These are phyloP conservation scores for Mormyrops attenuatus DNA, from an alignment of 2,797 vertebrate genomes.

Conservation along the genomic window DNA sequence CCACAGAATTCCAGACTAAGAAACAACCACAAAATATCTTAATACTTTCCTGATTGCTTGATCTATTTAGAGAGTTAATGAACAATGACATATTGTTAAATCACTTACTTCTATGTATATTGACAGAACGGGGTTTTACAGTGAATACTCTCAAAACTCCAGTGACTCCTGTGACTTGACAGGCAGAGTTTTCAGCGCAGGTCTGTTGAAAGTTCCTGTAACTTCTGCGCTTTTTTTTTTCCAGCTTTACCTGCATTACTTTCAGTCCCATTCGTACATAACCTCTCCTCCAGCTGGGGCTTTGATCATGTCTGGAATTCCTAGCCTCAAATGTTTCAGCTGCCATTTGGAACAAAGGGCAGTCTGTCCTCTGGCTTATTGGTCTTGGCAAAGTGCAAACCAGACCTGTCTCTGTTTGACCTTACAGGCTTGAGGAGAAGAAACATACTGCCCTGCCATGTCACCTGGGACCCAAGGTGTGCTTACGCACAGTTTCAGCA, in stretches of 20 bases:
- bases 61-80: background rate
- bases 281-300: slow-evolving; percentile 29
- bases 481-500: background rate
- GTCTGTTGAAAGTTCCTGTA: background rate
- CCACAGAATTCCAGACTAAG: background rate
- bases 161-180: background rate
- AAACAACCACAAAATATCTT: background rate
- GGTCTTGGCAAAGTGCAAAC: slow-evolving; percentile 22
- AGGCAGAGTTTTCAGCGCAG: background rate
- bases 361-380: slow-evolving; percentile 27
- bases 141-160: background rate
- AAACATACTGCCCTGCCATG: background rate
- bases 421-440: slow-evolving; percentile 10
- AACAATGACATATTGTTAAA: background rate
- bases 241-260: background rate
- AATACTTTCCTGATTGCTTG: background rate
- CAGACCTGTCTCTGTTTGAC: slow-evolving; percentile 17
- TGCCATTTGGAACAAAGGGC: slow-evolving; percentile 30
- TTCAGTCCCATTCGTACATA: slow-evolving; percentile 13
- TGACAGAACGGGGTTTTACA: background rate
- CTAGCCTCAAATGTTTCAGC: slow-evolving; percentile 23
- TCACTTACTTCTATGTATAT: background rate
- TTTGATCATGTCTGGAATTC: slow-evolving; percentile 30
- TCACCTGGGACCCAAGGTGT: background rate
- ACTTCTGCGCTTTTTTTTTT: background rate